Evolutionary conservation across 2,888 invertebrate genomes (phyloP).

Genomic region (Temnothorax rugatulus): DNA sequence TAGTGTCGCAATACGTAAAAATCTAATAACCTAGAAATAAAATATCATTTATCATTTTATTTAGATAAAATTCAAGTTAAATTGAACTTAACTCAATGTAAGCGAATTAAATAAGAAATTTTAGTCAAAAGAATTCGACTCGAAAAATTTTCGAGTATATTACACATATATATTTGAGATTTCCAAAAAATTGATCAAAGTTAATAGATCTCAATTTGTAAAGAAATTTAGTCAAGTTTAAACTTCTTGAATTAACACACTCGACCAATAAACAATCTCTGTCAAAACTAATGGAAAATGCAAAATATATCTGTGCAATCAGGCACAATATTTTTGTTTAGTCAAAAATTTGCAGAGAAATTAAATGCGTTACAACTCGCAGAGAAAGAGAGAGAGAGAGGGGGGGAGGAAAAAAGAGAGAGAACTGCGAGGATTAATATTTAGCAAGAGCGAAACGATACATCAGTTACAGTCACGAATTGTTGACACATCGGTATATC

Average conservation of each 20-base stretch:
- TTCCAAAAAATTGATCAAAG: background rate
- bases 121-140: background rate
- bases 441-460: slow-evolving; percentile 15
- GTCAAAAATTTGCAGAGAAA: slow-evolving; percentile 7
- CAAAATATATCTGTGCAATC: background rate
- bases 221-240: background rate
- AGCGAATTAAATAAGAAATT: background rate
- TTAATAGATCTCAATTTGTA: background rate
- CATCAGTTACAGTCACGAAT: slow-evolving; percentile 15
- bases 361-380: background rate
- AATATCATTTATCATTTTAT: background rate
- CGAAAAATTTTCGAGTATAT: background rate
- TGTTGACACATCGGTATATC: slow-evolving; percentile 16
- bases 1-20: background rate
- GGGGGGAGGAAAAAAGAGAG: background rate
- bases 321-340: background rate
- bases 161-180: background rate
- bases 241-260: background rate
- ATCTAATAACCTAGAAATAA: background rate
- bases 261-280: background rate
- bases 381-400: background rate
- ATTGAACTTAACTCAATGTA: background rate
- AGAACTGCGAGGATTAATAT: slow-evolving; percentile 16
- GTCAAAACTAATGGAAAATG: background rate
- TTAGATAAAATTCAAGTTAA: background rate